phyloP scores from a whole-genome alignment of 1,140 invertebrate genomes.

The Plectrocnemia conspersa region DNA sequence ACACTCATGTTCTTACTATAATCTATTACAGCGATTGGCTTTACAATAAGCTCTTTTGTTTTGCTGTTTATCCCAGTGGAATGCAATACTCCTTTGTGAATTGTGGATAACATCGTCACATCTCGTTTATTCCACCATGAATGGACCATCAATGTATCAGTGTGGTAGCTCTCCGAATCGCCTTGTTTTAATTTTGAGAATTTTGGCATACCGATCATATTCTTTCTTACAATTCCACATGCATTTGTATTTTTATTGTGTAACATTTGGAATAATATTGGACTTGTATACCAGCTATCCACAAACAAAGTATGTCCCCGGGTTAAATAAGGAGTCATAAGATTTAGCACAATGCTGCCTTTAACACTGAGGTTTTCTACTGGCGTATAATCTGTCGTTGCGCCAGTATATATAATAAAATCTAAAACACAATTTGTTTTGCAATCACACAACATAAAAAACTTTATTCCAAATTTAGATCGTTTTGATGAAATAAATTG shows the following conservation, averaged over 20 bases:
- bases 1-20: constrained; percentile 40
- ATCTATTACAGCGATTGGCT: constrained; percentile 36
- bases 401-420: constrained; percentile 29
- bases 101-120: constrained; percentile 37
- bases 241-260: constrained; percentile 36
- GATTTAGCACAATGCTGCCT: constrained; percentile 38
- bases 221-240: constrained; percentile 38
- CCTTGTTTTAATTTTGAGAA: constrained; percentile 34
- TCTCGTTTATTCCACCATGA: constrained; percentile 39
- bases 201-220: constrained; percentile 37
- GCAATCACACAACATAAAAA: constrained; percentile 29
- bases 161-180: constrained; percentile 26
- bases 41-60: constrained; percentile 27
- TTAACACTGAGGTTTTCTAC: constrained; percentile 13
- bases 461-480: constrained; percentile 26
- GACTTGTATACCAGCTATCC: constrained; percentile 44
- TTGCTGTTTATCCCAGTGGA: constrained; percentile 25
- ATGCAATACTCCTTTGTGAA: constrained; percentile 32
- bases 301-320: constrained; percentile 40
- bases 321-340: constrained; percentile 38
- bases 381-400: constrained; percentile 10
- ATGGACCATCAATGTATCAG: constrained; percentile 35
- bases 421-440: constrained; percentile 29
- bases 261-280: constrained; percentile 36
- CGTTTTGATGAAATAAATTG: constrained; percentile 22